Percentiles rank a stretch among this genome's conserved stretches.
Evolutionary conservation across 1,140 invertebrate species (phyloP).

Genomic region (Antheraea mylitta): DNA sequence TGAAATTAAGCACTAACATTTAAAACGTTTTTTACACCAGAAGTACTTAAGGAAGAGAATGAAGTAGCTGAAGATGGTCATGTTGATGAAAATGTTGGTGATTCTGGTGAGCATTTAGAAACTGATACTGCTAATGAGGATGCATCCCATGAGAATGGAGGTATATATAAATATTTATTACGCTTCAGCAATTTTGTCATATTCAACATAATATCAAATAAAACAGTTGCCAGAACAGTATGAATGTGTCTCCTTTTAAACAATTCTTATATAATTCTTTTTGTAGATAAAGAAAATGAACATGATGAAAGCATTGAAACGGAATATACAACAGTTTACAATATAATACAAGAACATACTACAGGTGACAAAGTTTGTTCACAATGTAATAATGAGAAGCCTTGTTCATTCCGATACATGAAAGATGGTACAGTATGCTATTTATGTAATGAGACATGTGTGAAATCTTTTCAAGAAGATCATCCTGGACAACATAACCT

Average conservation of each 20-base stretch:
- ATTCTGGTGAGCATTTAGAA: constrained; percentile 28
- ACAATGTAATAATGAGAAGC: constrained; percentile 46
- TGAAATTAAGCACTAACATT: neutral
- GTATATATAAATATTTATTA: neutral
- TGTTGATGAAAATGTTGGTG: constrained; percentile 20
- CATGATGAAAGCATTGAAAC: constrained; percentile 44
- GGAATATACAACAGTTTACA: constrained; percentile 32
- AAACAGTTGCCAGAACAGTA: too few species aligned
- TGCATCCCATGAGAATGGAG: constrained; percentile 43
- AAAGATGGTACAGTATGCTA: constrained; percentile 52
- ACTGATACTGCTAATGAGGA: constrained; percentile 40
- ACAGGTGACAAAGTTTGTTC: constrained; percentile 51
- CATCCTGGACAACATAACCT: constrained; percentile 51
- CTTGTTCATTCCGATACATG: constrained; percentile 45
- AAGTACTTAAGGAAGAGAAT: constrained; percentile 48
- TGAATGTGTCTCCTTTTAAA: too few species aligned
- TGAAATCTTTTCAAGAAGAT: constrained; percentile 40
- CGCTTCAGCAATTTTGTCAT: neutral
- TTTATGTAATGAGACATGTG: constrained; percentile 55
- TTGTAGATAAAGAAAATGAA: constrained; percentile 67
- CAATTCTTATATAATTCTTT: neutral
- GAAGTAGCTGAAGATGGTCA: constrained; percentile 31
- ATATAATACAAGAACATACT: constrained; percentile 54
- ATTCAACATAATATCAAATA: neutral
- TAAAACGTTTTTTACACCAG: constrained; percentile 20